Base-by-base conservation (phyloP, 2,888 invertebrate genomes). In the Cheilosia soror region DNA sequence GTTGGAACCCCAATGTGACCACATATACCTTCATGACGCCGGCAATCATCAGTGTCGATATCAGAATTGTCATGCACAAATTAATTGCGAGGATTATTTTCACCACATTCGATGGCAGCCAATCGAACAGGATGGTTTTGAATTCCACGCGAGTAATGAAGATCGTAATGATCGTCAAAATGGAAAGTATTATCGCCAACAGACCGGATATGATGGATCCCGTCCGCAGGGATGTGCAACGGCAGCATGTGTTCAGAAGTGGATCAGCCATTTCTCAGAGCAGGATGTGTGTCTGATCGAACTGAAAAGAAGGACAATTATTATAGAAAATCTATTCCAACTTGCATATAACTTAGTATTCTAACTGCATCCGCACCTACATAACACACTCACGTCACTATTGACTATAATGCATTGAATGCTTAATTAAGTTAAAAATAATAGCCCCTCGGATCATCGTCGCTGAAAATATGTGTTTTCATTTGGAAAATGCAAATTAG, bases 81-180 rank as follows among this genome's bases (percentile, higher is more conserved):
- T 96, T 97, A 88, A 97, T 94, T 9, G 95, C 95, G 86, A 97
- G 93, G 88, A 97, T 96, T 87, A 97, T 96, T 93, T 95, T 95
- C 80, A 96, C 95, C 90, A 95, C 93, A 89, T 93, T 93, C 88
- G 95, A 94, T 88, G 95, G 94, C 51, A 96, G 91, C 89, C 95
- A 94, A 90, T 96, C 96, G 87, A 97, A 94, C 49, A 97, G 93
- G 90, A 96, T 96, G n/a, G 96, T 96, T 90, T 94, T 95, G 92
- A 96, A 95, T 88, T 95, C 94, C 58, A 96, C 94, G 77, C 94
- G 93, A 63, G 93, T 92, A n/a, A 93, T 92, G 92, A 96, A 95
- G 76, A 96, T 94, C 47, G 95, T 90, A 80, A 96, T 93, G 87
- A 97, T 94, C 47, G 96, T 95, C 47, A 94, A 90, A 55, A 96